Evolutionary conservation across 2,113 vertebrate genomes (phyloP).

Genomic region (Elaphurus davidianus): DNA sequence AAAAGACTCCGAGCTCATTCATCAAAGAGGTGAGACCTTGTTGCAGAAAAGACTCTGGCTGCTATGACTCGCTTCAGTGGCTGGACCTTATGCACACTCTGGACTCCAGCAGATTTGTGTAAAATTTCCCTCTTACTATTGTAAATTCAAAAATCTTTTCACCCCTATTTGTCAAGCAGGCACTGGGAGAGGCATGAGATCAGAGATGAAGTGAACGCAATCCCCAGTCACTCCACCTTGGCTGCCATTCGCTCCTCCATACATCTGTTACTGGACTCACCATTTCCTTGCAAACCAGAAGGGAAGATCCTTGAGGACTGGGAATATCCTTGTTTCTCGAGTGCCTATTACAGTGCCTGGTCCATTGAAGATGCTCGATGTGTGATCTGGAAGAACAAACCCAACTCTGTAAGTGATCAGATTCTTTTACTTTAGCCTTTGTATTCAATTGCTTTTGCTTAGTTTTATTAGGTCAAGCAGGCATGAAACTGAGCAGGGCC

Average conservation of each 20-base stretch:
- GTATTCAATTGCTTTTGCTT: not conserved
- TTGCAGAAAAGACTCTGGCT: not conserved
- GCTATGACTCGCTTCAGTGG: not conserved
- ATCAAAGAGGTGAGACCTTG: not conserved
- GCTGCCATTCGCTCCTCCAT: not conserved
- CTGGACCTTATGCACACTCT: not conserved
- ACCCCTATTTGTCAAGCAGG: not conserved
- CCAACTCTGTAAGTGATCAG: not conserved
- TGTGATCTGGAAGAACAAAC: not conserved
- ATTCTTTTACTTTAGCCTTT: not conserved
- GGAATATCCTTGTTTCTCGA: not conserved
- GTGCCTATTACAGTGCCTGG: not conserved
- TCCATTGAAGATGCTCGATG: not conserved
- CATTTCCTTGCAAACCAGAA: not conserved
- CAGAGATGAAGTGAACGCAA: not conserved
- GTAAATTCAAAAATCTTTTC: not conserved
- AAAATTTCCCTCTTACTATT: not conserved
- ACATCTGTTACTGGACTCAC: not conserved
- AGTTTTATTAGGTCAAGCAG: not conserved
- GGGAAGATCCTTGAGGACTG: not conserved
- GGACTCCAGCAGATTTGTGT: not conserved
- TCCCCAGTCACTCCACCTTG: not conserved
- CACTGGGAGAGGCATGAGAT: not conserved
- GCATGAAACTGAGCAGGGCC: not conserved
- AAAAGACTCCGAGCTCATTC: not conserved